These are phyloP conservation scores for Syncerus caffer DNA, from an alignment of 2,797 vertebrate species.

Conservation along the genomic window DNA sequence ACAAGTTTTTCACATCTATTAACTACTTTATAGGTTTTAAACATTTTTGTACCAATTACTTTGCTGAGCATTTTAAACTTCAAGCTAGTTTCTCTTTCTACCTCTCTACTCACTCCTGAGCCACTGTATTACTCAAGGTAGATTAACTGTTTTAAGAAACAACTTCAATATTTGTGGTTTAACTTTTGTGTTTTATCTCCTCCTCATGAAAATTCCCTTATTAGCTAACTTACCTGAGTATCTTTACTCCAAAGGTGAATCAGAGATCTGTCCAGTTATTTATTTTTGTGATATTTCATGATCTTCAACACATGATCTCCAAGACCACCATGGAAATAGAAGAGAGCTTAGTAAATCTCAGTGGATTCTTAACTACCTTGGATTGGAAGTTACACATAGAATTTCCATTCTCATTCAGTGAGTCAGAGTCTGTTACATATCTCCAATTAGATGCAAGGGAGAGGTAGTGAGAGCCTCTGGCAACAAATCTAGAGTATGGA, in stretches of 20 bases:
- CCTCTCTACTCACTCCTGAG: neutral
- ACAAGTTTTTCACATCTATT: neutral
- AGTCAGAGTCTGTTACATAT: neutral
- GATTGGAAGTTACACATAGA: neutral
- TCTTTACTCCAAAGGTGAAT: neutral
- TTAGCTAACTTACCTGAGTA: neutral
- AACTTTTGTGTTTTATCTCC: neutral
- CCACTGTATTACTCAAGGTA: neutral
- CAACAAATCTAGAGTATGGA: neutral
- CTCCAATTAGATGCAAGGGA: neutral
- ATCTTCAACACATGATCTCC: neutral
- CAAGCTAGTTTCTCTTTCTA: neutral
- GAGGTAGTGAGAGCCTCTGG: neutral
- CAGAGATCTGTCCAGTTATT: neutral
- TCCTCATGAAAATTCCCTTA: neutral
- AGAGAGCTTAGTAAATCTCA: neutral
- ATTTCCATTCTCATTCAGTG: neutral
- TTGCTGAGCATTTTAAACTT: neutral
- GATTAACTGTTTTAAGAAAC: neutral
- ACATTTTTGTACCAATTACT: neutral
- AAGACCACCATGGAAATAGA: neutral
- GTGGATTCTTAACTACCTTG: neutral
- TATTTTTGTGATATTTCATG: neutral
- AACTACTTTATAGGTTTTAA: neutral
- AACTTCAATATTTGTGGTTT: neutral